These are phyloP conservation scores for Venusia cambrica DNA, from an alignment of 2,888 invertebrate genomes.

Conservation along the genomic window DNA sequence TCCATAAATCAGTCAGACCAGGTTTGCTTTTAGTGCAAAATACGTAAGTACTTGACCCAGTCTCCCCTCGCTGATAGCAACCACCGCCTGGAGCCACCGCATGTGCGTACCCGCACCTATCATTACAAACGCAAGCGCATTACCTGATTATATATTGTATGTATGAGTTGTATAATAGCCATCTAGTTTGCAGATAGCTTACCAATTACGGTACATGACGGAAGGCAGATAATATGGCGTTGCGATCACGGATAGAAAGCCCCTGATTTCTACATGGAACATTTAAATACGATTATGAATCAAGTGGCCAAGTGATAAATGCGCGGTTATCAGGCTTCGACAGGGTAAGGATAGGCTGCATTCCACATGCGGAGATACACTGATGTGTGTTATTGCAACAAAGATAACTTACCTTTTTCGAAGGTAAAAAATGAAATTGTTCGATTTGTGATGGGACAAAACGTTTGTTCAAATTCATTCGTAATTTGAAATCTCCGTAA, in stretches of 20 bases:
- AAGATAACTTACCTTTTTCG: too few species aligned
- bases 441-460: too few species aligned
- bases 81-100: constrained; percentile 56
- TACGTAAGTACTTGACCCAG: too few species aligned
- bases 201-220: constrained; percentile 33
- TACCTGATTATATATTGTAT: constrained; percentile 70
- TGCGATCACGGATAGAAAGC: constrained; percentile 28
- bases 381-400: too few species aligned
- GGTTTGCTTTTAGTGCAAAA: too few species aligned
- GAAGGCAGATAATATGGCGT: constrained; percentile 30
- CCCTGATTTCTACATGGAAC: constrained; percentile 29
- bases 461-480: too few species aligned
- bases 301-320: constrained; percentile 18
- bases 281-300: constrained; percentile 25
- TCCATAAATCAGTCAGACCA: too few species aligned
- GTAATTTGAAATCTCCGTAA: too few species aligned
- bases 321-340: constrained; percentile 3
- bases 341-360: not conserved
- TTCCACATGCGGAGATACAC: too few species aligned
- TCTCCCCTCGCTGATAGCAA: constrained; percentile 41
- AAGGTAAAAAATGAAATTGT: too few species aligned
- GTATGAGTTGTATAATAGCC: constrained; percentile 50
- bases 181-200: constrained; percentile 27
- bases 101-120: constrained; percentile 52
- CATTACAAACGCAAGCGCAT: constrained; percentile 69